Evolutionary conservation across 2,888 invertebrate genomes (phyloP).

Genomic region (Noctua janthe): DNA sequence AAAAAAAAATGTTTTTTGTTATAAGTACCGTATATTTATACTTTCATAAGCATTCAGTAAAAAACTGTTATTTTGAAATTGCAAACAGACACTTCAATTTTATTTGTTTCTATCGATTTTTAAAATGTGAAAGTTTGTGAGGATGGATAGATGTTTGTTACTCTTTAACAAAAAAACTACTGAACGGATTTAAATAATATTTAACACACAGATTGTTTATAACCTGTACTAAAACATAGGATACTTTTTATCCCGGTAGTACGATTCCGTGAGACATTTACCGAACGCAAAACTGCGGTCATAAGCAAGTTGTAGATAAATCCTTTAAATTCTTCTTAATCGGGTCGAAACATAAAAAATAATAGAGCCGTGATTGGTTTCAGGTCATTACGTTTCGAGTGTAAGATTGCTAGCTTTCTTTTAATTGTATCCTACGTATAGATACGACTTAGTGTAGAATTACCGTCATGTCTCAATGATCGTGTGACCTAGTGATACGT

Average conservation of each 20-base stretch:
- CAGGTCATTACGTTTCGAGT: constrained; percentile 19
- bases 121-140: not conserved
- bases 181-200: not conserved
- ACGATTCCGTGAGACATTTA: no score
- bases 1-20: not conserved
- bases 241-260: not conserved
- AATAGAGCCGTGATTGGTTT: not conserved
- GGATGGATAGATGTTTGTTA: not conserved
- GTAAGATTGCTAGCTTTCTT: constrained; percentile 11
- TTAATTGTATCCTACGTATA: not conserved
- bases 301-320: not conserved
- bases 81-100: not conserved
- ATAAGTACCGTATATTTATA: not conserved
- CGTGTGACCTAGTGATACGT: not conserved
- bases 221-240: not conserved
- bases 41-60: not conserved
- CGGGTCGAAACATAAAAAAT: not conserved
- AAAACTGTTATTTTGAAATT: not conserved
- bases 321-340: not conserved
- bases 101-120: not conserved
- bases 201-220: not conserved
- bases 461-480: constrained; percentile 3
- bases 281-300: no score
- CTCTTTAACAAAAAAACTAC: not conserved
- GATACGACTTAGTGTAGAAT: not conserved